Evolutionary conservation across 2,797 vertebrate species (phyloP), one percentile per base, ranked within the genome.

Genomic region (Remorina albescens): DNA sequence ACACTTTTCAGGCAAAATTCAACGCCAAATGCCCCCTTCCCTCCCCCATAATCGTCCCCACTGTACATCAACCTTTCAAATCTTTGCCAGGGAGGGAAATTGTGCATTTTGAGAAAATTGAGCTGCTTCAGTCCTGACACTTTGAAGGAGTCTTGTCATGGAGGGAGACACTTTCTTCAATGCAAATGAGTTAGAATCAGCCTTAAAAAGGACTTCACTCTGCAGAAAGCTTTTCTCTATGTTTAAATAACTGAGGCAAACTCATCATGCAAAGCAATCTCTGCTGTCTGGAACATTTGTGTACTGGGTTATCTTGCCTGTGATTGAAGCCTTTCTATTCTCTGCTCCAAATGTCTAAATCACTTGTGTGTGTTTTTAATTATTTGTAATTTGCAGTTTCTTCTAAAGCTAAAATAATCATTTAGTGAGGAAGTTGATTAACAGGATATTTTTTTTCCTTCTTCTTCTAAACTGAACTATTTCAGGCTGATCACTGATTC

Each of bases 1-100:
- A 5, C 15, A 30, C 66, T 28, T 39, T 25, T 23, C 26, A 60
- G 53, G 46, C 47, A 67, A 66, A 64, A 54, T 60, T 59, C 60
- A 65, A 25, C n/a, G 36, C 41, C 10, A 28, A 30, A 25, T 8
- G n/a, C n/a, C 23, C 1, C 34, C 19, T 32, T 46, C 64, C 8
- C 2, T 0, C 9, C 12, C 36, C 36, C 28, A 23, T 2, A 42
- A 26, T 78, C 44, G 80, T 19, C 5, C 51, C 26, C 47, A 21
- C 10, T 26, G 47, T 15, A 28, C 1, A 5, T 51, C 25, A 51
- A 51, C 49, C 23, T 8, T 51, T 51, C 23, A 51, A 4, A 28
- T 25, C 21, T 49, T 26, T 26, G 7, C 50, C 47, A 50, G 5
- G 2, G 23, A 50, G 23, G 23, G 11, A 26, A 50, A 50, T 26